Evolutionary conservation across 2,113 vertebrate species (phyloP), one percentile per base, ranked within the genome.

Genomic region (Gymnocephalus cernua): DNA sequence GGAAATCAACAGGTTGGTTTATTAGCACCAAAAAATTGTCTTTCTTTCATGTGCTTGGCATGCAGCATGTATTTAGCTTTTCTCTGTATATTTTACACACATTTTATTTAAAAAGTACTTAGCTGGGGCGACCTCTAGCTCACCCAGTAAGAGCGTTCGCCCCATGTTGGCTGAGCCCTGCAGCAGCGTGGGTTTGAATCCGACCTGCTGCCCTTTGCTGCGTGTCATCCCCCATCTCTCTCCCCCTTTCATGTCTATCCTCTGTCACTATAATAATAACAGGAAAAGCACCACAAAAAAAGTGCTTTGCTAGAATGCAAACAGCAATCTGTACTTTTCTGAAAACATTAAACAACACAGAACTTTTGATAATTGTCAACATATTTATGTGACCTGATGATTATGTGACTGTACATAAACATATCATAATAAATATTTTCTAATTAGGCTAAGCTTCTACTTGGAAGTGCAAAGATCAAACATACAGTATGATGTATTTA

Each of bases 361-460:
- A 66, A 9, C 12, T 75, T 73, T 32, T 23, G 16, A 64, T 77
- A 18, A 64, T 1, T n/a, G 12, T 38, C 45, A 78, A 63, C 27
- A 77, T 61, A 70, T 18, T 27, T 10, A 29, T 56, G 3, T 63
- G 48, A 69, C 47, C 12, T 45, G n/a, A n/a, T n/a, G n/a, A n/a
- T 27, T 10, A 29, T 56, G 3, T 63, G 48, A 69, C 47, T 45
- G 67, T 63, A 51, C 23, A 80, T 56, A 54, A 74, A 76, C 14
- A 32, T 56, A 71, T 50, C 9, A 25, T 18, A 86, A 91, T 91
- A 90, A 86, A 91, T 89, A 88, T 70, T 45, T 41, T 84, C 80
- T 25, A 6, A 74, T 79, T 83, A 83, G 89, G 77, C 48, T 71
- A 81, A 82, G 79, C 79, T 70, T 62, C 48, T 64, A 47, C 25